These are phyloP conservation scores for Drosophila bipectinata DNA, from an alignment of 1,140 invertebrate species.

Conservation along the genomic window DNA sequence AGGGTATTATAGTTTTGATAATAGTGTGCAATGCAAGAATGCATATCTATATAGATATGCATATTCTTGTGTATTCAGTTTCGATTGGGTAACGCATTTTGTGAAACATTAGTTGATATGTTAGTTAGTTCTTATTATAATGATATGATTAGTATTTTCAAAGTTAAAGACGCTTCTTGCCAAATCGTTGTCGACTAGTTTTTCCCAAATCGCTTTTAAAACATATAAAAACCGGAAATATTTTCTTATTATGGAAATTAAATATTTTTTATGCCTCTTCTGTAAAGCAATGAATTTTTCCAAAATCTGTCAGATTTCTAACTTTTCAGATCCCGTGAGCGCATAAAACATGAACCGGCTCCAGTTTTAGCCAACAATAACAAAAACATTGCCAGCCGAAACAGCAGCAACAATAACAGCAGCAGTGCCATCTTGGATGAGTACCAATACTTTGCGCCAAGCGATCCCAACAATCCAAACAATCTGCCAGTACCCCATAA, in stretches of 20 bases:
- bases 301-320: neutral
- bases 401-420: slow-evolving; percentile 56
- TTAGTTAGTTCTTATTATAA: too few relatives aligned
- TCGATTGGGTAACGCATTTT: too few relatives aligned
- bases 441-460: slow-evolving; percentile 80
- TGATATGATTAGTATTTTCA: too few relatives aligned
- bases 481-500: slow-evolving; percentile 43
- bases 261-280: too few relatives aligned
- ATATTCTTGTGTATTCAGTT: too few relatives aligned
- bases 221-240: neutral
- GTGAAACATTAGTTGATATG: too few relatives aligned
- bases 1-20: too few relatives aligned
- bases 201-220: too few relatives aligned
- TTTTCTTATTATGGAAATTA: neutral
- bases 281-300: neutral
- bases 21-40: too few relatives aligned
- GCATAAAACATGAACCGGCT: slow-evolving; percentile 49
- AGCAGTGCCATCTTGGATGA: slow-evolving; percentile 64
- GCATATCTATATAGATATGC: too few relatives aligned
- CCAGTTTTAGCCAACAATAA: slow-evolving; percentile 11
- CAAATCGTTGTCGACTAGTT: too few relatives aligned
- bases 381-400: slow-evolving; percentile 34
- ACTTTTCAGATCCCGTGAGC: slow-evolving; percentile 71
- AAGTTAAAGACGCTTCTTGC: too few relatives aligned
- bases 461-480: slow-evolving; percentile 80